Conservation (phyloP, 2,797 vertebrate species). For the Nannoperca australis region DNA sequence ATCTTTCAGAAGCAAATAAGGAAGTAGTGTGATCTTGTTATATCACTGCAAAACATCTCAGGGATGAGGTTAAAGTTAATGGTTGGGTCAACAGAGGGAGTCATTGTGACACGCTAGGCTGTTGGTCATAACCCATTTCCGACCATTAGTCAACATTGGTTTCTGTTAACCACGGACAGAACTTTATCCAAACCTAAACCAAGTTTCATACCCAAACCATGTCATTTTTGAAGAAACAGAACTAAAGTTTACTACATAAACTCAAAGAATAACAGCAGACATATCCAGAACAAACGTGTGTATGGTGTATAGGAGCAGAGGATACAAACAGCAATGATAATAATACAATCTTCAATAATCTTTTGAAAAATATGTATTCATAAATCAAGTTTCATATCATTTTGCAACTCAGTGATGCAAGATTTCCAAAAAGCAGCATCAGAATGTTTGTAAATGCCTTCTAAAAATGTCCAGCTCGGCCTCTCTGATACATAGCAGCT, state of each 20-base stretch:
- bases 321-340: background rate
- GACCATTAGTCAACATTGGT: no score
- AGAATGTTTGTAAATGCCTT: conserved; percentile 22
- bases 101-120: background rate
- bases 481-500: conserved; percentile 16
- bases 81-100: no score
- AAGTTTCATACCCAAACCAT: no score
- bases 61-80: background rate
- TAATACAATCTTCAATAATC: no score
- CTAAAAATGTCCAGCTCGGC: conserved; percentile 20
- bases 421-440: background rate
- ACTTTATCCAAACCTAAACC: no score
- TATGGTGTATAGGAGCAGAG: background rate
- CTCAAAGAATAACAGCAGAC: background rate
- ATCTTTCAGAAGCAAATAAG: background rate
- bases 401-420: background rate
- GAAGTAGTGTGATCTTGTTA: background rate
- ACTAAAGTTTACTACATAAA: background rate
- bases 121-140: no score
- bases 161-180: no score
- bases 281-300: background rate
- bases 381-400: background rate
- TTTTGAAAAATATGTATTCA: background rate
- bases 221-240: background rate
- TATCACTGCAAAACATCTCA: background rate